A percentile compares a stretch with the other conserved stretches of the same genome.
phyloP scores from a whole-genome alignment of 1,140 invertebrate species.

The Prorops nasuta region DNA sequence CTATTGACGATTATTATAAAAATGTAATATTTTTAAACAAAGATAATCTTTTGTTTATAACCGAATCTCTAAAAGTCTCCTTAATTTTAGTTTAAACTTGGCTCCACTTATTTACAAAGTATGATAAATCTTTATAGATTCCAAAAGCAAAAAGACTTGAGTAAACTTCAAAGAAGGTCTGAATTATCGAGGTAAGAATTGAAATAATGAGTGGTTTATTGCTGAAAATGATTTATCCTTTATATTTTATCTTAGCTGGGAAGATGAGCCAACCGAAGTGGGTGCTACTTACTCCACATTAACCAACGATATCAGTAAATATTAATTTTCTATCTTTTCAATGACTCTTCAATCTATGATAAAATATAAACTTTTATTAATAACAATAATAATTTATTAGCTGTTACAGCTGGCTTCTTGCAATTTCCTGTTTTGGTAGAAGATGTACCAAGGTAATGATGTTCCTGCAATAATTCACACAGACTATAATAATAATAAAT shows the following conservation, averaged over 20 bases:
- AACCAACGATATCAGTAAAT: not conserved
- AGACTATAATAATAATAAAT: no score
- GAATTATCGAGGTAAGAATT: no score
- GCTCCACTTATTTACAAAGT: no score
- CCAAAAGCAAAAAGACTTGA: no score
- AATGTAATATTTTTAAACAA: constrained; percentile 15
- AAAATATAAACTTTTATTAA: not conserved
- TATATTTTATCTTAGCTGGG: not conserved
- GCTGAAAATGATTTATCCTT: no score
- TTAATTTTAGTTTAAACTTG: not conserved
- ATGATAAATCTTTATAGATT: no score
- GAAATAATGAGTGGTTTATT: no score
- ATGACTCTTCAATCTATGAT: not conserved
- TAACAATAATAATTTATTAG: not conserved
- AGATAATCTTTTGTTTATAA: constrained; percentile 5
- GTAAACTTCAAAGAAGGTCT: no score
- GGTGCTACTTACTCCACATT: not conserved
- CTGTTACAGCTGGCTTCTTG: not conserved
- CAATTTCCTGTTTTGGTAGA: not conserved
- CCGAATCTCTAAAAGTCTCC: no score
- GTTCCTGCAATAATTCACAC: no score
- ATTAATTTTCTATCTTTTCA: no score
- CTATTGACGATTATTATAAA: not conserved
- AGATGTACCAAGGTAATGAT: no score
- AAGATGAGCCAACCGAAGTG: not conserved